A percentile compares a stretch with the other conserved stretches of the same genome.
Conservation (phyloP, 2,888 invertebrate genomes). For the Synanthedon vespiformis region DNA sequence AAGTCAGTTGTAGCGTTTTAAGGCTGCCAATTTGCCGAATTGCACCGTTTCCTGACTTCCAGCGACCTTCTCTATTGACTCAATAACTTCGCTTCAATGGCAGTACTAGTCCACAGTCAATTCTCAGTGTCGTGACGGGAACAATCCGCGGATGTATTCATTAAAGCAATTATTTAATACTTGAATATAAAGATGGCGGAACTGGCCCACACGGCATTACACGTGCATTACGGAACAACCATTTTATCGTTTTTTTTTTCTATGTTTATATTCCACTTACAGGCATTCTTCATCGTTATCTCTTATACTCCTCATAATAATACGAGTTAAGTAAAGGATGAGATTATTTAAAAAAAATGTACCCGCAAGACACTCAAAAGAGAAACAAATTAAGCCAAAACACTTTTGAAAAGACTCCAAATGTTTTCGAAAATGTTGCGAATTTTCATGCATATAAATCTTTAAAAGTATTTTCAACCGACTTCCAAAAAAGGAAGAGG, state of each 20-base stretch:
- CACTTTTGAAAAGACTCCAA: too few relatives aligned
- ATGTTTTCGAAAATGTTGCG: too few relatives aligned
- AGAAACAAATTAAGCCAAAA: too few relatives aligned
- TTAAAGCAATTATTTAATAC: slow-evolving; percentile 43
- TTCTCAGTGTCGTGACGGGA: slow-evolving; percentile 34
- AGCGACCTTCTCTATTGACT: slow-evolving; percentile 4
- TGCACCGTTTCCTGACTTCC: not conserved
- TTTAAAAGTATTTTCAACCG: too few relatives aligned
- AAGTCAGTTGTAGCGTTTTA: not conserved
- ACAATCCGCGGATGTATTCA: slow-evolving; percentile 39
- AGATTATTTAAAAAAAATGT: too few relatives aligned
- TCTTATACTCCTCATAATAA: too few relatives aligned
- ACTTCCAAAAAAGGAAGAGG: too few relatives aligned
- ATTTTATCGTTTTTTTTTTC: slow-evolving; percentile 6
- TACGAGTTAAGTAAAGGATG: too few relatives aligned
- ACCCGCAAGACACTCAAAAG: too few relatives aligned
- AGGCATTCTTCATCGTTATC: too few relatives aligned
- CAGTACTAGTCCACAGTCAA: slow-evolving; percentile 11
- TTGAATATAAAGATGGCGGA: slow-evolving; percentile 46
- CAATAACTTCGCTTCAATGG: slow-evolving; percentile 2
- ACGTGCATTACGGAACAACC: slow-evolving; percentile 14
- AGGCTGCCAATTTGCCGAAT: not conserved
- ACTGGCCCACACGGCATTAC: slow-evolving; percentile 23
- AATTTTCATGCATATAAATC: too few relatives aligned
- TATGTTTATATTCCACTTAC: not conserved